Evolutionary conservation across 1,140 invertebrate genomes (phyloP).

Genomic region (Apis cerana): DNA sequence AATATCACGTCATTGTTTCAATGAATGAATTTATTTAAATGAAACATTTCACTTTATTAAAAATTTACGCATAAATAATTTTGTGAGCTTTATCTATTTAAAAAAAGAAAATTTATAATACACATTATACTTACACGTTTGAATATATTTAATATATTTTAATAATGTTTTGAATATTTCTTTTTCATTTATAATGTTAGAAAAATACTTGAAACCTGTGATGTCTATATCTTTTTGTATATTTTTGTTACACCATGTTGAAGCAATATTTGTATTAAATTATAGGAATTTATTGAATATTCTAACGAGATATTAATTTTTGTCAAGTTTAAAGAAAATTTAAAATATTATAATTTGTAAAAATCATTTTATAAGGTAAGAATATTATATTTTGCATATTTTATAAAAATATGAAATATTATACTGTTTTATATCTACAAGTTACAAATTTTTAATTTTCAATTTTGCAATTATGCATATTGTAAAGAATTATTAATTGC

Average conservation of each 20-base stretch:
- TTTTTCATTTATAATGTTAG: not conserved
- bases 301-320: not conserved
- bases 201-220: slow-evolving; percentile 30
- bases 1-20: too few species aligned
- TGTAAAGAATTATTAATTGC: not conserved
- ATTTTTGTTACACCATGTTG: slow-evolving; percentile 16
- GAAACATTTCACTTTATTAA: not conserved
- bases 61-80: not conserved
- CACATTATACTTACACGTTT: not conserved
- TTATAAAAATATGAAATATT: not conserved
- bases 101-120: not conserved
- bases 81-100: not conserved
- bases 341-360: not conserved
- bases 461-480: not conserved
- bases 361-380: not conserved
- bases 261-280: slow-evolving; percentile 6
- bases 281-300: not conserved
- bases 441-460: not conserved
- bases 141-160: not conserved
- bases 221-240: slow-evolving; percentile 36
- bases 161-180: not conserved
- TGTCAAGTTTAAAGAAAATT: not conserved
- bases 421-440: not conserved
- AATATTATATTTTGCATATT: not conserved
- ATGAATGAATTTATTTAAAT: not conserved